These are phyloP conservation scores for Alaudala cheleensis DNA, from an alignment of 2,113 vertebrate species.

Conservation along the genomic window DNA sequence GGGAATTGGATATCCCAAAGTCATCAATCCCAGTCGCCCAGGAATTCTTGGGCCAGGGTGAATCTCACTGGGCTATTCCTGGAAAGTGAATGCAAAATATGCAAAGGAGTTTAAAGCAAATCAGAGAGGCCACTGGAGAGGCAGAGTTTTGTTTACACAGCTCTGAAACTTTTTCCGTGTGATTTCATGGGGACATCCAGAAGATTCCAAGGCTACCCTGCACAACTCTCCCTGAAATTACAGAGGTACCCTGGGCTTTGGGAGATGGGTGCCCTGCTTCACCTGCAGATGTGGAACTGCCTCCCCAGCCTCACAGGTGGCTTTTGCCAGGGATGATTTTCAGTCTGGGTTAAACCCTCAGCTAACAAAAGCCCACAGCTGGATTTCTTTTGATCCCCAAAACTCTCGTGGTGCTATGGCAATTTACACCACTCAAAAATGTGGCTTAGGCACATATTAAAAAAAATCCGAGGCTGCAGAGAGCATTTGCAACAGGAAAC, in stretches of 20 bases:
- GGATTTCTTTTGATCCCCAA: background rate
- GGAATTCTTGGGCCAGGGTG: background rate
- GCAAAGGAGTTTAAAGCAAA: background rate
- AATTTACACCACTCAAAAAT: background rate
- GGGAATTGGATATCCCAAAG: background rate
- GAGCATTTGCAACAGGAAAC: slow-evolving; percentile 13
- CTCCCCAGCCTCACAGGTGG: background rate
- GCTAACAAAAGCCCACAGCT: background rate
- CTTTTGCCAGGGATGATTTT: background rate
- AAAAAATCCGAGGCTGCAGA: background rate
- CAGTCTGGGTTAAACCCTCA: background rate
- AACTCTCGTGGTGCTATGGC: background rate
- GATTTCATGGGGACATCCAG: background rate
- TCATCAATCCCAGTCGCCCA: background rate
- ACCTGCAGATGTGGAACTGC: background rate
- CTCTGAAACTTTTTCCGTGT: background rate
- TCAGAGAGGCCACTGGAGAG: background rate
- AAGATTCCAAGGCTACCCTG: background rate
- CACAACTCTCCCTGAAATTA: background rate
- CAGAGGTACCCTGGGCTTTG: background rate
- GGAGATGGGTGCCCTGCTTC: background rate
- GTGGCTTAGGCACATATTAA: background rate
- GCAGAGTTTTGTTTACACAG: background rate
- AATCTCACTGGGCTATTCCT: slow-evolving; percentile 14
- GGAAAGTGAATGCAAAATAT: slow-evolving; percentile 7